These are phyloP conservation scores for Zaprionus kolodkinae DNA, from an alignment of 1,140 invertebrate genomes.

Conservation along the genomic window DNA sequence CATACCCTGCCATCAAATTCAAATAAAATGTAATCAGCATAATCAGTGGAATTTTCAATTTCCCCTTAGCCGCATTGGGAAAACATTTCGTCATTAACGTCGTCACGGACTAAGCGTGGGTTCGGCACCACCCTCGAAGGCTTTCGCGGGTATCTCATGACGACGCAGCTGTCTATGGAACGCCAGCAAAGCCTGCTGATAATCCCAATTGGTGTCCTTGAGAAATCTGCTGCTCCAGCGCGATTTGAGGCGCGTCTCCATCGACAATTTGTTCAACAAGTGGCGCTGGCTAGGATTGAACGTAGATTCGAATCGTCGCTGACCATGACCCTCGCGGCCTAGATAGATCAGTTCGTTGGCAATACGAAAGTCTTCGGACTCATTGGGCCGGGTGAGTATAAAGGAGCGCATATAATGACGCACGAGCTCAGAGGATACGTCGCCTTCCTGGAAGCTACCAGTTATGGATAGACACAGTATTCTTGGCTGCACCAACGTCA, in stretches of 20 bases:
- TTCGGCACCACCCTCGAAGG: conserved; percentile 3
- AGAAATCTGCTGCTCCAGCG: conserved; percentile 37
- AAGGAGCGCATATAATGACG: conserved; percentile 35
- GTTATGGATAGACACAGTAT: conserved; percentile 30
- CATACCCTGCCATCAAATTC: conserved; percentile 33
- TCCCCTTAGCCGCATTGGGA: conserved; percentile 44
- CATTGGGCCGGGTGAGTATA: conserved; percentile 3
- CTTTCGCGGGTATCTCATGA: conserved; percentile 20
- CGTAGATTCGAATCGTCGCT: not conserved
- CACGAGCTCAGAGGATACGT: not conserved
- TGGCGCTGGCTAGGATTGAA: conserved; percentile 9
- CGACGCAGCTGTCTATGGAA: conserved; percentile 20
- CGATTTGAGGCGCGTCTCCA: conserved; percentile 22
- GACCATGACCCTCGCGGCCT: conserved; percentile 6
- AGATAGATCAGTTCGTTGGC: conserved; percentile 41
- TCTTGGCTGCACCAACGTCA: conserved; percentile 12
- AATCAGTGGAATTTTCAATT: conserved; percentile 59
- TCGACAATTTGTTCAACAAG: conserved; percentile 12
- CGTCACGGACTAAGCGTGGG: conserved; percentile 11
- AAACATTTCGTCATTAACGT: conserved; percentile 16
- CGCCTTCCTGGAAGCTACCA: conserved; percentile 21
- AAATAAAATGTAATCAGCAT: conserved; percentile 55
- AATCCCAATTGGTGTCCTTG: conserved; percentile 41
- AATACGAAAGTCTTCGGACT: conserved; percentile 30
- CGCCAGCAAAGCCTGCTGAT: conserved; percentile 33